Evolutionary conservation across 2,113 vertebrate genomes (phyloP), one percentile per base, ranked within the genome.

Genomic region (Cyphomyrus plagiostoma): DNA sequence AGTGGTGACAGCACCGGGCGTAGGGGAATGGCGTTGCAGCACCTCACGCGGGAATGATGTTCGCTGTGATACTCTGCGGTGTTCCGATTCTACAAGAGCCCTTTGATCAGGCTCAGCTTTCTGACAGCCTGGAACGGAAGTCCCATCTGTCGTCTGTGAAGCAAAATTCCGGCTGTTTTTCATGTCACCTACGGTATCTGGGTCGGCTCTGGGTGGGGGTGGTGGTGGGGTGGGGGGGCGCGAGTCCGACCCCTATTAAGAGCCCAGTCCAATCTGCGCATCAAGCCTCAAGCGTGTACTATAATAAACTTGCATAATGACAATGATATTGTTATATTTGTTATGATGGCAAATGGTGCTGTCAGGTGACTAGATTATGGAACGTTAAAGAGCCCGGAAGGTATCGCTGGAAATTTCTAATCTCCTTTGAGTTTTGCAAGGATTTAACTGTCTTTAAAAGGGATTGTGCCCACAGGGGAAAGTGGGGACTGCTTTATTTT

Each of bases 281-380:
- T 52, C 30, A 39, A 7, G 19, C 50, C 77, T 82, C 3, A 26
- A 82, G 50, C 26, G 4, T 26, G 49, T 30, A 21, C 52, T 30
- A 35, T 87, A 88, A 90, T 84, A 84, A 84, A 23, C 56, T 80
- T 89, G 56, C 85, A 84, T 53, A 74, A 49, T 58, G 90, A 35
- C 26, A 42, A 30, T 80, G 35, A 80, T n/a, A 49, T 15, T 26
- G 58, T 83, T 49, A 83, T 88, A 53, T 45, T 39, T 83, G 30
- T 70, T 62, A 86, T 48, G 56, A 52, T 86, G 66, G 19, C 39
- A 89, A 90, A 90, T 39, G 46, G n/a, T 35, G 48, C 50, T 85
- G 74, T 90, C 26, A 35, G 35, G 7, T 62, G 23, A 74, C 49
- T 42, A 45, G 42, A 80, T 89, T 19, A 86, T 58, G 90, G 19